Base-by-base conservation (phyloP, 2,888 invertebrate species). In the Erannis defoliaria region DNA sequence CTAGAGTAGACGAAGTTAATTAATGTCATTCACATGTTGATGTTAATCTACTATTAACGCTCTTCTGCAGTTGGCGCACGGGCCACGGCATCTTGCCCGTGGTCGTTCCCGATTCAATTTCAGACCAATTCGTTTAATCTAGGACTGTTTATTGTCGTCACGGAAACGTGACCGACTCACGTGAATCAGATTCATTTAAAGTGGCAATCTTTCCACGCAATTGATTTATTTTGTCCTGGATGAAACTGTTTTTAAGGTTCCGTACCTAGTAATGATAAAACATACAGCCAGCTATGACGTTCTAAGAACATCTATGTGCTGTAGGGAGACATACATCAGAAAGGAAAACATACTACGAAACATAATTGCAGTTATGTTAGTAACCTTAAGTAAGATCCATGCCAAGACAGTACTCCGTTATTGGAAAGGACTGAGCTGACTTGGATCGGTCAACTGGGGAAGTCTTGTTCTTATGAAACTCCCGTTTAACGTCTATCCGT, bases 91-190 rank as follows among this genome's bases (percentile, higher is more conserved):
- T 50, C 60, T 2, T 10, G 10, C 10, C 67, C 62, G 57, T 61
- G 55, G 59, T 40, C 64, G 49, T 40, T 48, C 38, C 37, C 53
- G 38, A 62, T 58, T 63, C 61, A 64, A 64, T 65, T 67, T 23
- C 33, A 37, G 61, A 55, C 56, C 53, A 33, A 63, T 60, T 48
- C 45, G 53, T 60, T 51, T 67, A 56, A 60, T 60, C 57, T 60
- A 55, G 43, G 51, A 67, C 45, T 26, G 48, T n/a, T 29, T n/a
- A n/a, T 21, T 33, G 53, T 42, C 49, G 29, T 45, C 54, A 16
- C 18, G 43, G 26, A 56, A 60, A 69, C 57, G 67, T 66, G 63
- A 65, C 60, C 55, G 56, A 50, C 50, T 62, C 68, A 63, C 63
- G 62, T 65, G 64, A 42, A 48, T 18, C 58, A 56, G 33, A 45